Conservation (phyloP, 1,140 invertebrate genomes). For the Pseudomyrmex cubaensis region DNA sequence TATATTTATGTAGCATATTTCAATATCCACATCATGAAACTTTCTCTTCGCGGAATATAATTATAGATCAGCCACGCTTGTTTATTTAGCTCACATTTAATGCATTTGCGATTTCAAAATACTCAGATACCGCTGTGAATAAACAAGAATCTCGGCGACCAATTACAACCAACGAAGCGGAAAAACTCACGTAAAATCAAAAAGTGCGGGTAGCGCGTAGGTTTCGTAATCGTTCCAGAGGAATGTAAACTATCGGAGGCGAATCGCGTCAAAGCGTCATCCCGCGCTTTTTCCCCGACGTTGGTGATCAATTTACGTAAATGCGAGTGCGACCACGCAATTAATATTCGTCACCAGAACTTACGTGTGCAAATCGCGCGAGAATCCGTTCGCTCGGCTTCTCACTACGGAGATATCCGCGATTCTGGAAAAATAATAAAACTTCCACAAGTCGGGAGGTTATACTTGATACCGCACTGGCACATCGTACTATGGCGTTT, state of each 20-base stretch:
- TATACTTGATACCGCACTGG: conserved; percentile 75
- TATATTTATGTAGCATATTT: too few species aligned
- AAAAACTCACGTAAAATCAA: neutral
- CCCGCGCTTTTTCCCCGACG: neutral
- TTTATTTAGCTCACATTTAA: conserved; percentile 10
- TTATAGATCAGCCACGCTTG: too few species aligned
- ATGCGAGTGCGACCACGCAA: neutral
- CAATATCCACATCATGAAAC: too few species aligned
- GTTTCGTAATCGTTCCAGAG: conserved; percentile 21
- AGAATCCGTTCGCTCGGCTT: neutral
- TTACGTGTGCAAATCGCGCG: conserved; percentile 19
- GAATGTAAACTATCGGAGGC: conserved; percentile 11
- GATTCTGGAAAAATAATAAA: conserved; percentile 67
- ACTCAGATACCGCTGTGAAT: neutral
- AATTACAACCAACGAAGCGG: too few species aligned
- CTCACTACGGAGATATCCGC: neutral
- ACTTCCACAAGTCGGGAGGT: conserved; percentile 68
- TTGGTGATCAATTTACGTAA: conserved; percentile 49
- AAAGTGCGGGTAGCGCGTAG: conserved; percentile 17
- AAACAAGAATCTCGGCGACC: neutral
- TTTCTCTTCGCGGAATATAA: too few species aligned
- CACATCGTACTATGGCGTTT: conserved; percentile 71
- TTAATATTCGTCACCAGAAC: neutral
- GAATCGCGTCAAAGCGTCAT: conserved; percentile 12
- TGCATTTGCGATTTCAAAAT: neutral